Evolutionary conservation across 2,113 vertebrate genomes (phyloP).

Genomic region (Macaca fascicularis): DNA sequence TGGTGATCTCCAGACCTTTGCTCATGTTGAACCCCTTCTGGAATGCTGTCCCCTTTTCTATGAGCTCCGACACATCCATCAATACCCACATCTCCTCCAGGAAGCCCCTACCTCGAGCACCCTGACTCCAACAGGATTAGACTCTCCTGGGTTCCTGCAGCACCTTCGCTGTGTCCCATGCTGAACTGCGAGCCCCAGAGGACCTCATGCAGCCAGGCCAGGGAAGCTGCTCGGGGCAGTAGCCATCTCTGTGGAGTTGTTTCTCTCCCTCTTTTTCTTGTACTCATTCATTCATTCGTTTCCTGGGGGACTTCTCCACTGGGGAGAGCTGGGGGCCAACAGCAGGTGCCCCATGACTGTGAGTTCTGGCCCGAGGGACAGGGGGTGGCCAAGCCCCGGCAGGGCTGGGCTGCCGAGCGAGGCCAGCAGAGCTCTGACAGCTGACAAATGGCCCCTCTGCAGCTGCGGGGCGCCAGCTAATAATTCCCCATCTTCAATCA

Average conservation of each 20-base stretch:
- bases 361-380: neutral
- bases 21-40: rapidly evolving
- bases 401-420: constrained; percentile 15
- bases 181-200: neutral
- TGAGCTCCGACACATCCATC: neutral
- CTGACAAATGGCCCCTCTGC: constrained; percentile 80
- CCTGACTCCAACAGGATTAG: neutral
- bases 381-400: neutral
- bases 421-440: constrained; percentile 66
- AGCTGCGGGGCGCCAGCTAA: constrained; percentile 73
- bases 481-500: constrained; percentile 83
- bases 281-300: neutral
- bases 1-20: rapidly evolving
- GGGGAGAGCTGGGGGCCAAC: neutral
- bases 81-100: neutral
- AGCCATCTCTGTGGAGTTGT: rapidly evolving
- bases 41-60: neutral
- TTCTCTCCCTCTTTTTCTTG: too few relatives aligned
- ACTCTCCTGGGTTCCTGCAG: neutral
- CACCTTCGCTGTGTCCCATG: neutral
- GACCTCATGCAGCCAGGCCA: rapidly evolving
- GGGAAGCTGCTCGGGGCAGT: neutral
- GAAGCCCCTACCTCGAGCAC: neutral
- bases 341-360: neutral
- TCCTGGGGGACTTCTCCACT: neutral